phyloP scores from a whole-genome alignment of 2,797 vertebrate genomes.

The Acropternis orthonyx region DNA sequence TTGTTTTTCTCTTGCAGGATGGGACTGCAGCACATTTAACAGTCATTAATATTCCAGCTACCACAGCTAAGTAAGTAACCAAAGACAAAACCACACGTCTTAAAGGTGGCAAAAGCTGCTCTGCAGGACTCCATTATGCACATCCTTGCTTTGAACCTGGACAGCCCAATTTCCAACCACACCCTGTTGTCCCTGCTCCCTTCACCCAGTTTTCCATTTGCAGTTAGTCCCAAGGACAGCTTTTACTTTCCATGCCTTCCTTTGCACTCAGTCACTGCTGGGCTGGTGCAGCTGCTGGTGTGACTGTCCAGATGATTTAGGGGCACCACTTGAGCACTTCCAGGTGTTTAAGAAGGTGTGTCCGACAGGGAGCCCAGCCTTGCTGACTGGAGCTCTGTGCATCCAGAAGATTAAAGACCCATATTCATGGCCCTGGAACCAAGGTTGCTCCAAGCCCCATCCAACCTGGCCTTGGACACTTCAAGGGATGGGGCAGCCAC shows the following conservation, averaged over 20 bases:
- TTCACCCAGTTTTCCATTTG: neutral
- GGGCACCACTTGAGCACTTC: neutral
- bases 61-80: slow-evolving; percentile 51
- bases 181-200: neutral
- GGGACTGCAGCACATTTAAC: slow-evolving; percentile 59
- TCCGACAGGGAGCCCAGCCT: neutral
- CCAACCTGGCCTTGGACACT: neutral
- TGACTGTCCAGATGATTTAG: neutral
- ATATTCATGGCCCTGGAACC: neutral
- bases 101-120: neutral
- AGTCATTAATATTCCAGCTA: slow-evolving; percentile 52
- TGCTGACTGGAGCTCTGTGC: neutral
- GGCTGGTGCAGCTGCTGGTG: neutral
- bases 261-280: neutral
- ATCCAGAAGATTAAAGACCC: neutral
- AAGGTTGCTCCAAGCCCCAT: neutral
- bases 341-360: neutral
- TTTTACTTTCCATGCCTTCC: neutral
- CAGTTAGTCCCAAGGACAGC: neutral
- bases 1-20: slow-evolving; percentile 4
- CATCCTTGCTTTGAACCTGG: neutral
- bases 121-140: neutral
- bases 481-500: neutral
- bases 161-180: neutral
- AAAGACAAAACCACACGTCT: neutral